Base-by-base conservation (phyloP, 2,797 vertebrate species). In the Parambassis ranga region DNA sequence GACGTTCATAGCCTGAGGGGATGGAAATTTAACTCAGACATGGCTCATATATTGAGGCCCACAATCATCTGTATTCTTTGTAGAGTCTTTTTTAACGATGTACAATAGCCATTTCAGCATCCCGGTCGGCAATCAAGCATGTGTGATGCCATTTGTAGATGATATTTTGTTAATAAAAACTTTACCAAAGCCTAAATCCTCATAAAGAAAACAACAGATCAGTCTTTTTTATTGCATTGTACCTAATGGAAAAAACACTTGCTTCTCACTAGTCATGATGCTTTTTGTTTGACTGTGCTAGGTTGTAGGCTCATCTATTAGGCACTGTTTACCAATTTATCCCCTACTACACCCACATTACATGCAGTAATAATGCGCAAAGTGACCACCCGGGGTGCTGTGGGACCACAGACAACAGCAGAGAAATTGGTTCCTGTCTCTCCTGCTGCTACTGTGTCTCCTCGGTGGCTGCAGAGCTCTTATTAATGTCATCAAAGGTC, bases 321-420 rank as follows among this genome's bases (percentile, higher is more conserved):
- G 65, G 52, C 50, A 63, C 73, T 77, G 58, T 63, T 76, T 55
- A 42, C 50, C 39, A 52, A 4, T 51, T 63, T 48, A 73, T 64
- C 58, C 51, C 49, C 49, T 75, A 57, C 63, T 76, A 74, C 69
- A 70, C 19, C 61, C 36, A 61, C 77, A 71, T 52, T 56, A 67
- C 53, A 73, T 35, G 15, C 44, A 41, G 30, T 42, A 75, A 67
- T 49, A 64, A 53, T 52, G 37, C 41, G 59, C 68, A 80, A 62
- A 83, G 36, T 64, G 68, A 86, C 85, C 87, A 81, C 82, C 82
- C 15, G 65, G 71, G 83, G 89, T 52, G 63, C 71, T 61, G 65
- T 57, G 39, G 61, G 65, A 60, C 43, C 69, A 77, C 71, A 77
- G 74, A 86, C 61, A 77, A 80, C 75, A 74, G 65, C 75, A 66